Base-by-base conservation (phyloP, 2,888 invertebrate genomes). In the Zootermopsis nevadensis region DNA sequence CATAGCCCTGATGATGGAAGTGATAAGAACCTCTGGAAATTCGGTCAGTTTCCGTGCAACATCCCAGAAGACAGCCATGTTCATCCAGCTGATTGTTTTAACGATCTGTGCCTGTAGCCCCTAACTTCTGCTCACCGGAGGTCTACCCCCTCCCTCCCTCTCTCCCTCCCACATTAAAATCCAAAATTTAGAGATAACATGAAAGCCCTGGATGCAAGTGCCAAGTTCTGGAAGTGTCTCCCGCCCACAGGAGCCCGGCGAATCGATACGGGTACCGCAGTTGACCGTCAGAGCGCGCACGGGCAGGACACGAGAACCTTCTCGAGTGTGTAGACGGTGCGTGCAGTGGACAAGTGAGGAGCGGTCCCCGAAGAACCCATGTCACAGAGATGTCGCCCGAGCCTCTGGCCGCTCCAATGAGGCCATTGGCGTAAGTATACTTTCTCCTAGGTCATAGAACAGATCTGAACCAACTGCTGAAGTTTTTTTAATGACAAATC, bases 361-460 rank as follows among this genome's bases (percentile, higher is more conserved):
- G 24, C 8, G 24, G n/a, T 6, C 42, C 1, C 38, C 24, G 35
- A 74, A 38, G 35, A 38, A 35, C 22, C 33, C 74, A 74, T 74
- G 74, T 74, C 38, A 74, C n/a, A 35, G 55, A 33, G 60, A 79
- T 79, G 79, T 79, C 79, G 27, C 35, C 79, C 19, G 60, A 60
- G 60, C 60, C 35, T 35, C 38, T 66, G 79, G 79, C 79, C 79
- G 31, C 27, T 35, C 66, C 66, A 79, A 33, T 79, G 79, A 79
- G 79, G 79, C 79, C 79, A 38, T 38, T 33, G 60, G 66, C 66
- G 79, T 79, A 79, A 79, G 79, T 79, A 77, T 6, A 48, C 48
- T 48, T 4, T 48, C 19, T 38, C 4, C 38, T 38, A 38, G 38
- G 38, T 38, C 19, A 48, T 48, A 19, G 15, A 48, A 48, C 48